Percentiles rank a stretch among this genome's conserved stretches.
These are phyloP conservation scores for Megaceryle torquata DNA, from an alignment of 2,113 vertebrate genomes.

Conservation along the genomic window DNA sequence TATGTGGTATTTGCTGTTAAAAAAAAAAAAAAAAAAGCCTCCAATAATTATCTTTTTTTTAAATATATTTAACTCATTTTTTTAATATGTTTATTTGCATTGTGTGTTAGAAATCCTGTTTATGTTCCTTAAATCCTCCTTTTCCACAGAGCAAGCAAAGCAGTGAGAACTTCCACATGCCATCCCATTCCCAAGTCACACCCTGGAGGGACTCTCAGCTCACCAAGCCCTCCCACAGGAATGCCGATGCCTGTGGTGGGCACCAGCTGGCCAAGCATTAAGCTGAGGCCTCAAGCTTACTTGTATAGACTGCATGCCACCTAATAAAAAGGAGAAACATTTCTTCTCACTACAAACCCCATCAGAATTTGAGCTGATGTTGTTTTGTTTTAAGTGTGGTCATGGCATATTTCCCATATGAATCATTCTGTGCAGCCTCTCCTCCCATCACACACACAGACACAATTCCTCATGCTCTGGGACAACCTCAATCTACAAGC, in stretches of 20 bases:
- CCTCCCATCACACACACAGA: not conserved
- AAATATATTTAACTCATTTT: not conserved
- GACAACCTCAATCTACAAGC: not conserved
- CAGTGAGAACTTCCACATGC: not conserved
- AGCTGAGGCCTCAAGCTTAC: not conserved
- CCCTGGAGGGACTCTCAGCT: not conserved
- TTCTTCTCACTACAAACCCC: not conserved
- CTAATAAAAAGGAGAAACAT: not conserved
- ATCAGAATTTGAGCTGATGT: not conserved
- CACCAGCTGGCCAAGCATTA: not conserved
- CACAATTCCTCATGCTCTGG: not conserved
- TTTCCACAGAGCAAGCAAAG: not conserved
- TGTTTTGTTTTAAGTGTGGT: conserved; percentile 4
- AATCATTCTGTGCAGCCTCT: not conserved
- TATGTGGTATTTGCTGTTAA: not conserved
- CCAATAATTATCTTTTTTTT: not conserved
- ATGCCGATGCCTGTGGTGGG: not conserved
- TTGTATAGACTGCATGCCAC: not conserved
- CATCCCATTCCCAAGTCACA: not conserved
- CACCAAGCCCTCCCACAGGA: not conserved
- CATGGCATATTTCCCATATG: not conserved
- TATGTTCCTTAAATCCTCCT: not conserved
- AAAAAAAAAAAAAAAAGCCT: not conserved
- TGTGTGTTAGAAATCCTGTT: not conserved
- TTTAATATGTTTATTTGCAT: not conserved